Evolutionary conservation across 2,888 invertebrate genomes (phyloP).

Genomic region (Himalopsyche kuldschensis): DNA sequence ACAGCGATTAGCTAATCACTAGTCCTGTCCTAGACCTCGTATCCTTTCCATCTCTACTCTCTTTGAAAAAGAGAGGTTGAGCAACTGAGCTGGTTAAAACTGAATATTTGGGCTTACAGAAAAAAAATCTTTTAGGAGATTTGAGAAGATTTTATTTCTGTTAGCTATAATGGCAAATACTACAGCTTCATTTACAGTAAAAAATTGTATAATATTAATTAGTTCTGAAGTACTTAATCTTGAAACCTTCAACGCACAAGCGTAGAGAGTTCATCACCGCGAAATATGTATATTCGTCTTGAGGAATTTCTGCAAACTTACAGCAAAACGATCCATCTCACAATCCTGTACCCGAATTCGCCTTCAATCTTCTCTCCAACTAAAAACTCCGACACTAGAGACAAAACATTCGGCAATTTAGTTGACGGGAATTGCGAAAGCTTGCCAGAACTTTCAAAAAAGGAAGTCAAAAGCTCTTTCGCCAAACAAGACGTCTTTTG

Average conservation of each 20-base stretch:
- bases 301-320: not conserved
- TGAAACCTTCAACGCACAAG: not conserved
- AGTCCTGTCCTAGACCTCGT: too few relatives aligned
- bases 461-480: not conserved
- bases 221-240: not conserved
- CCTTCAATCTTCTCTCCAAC: not conserved
- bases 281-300: not conserved
- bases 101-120: too few relatives aligned
- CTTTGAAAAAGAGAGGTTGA: too few relatives aligned
- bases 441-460: not conserved
- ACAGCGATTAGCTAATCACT: too few relatives aligned
- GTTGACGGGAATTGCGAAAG: not conserved
- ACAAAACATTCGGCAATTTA: not conserved
- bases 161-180: too few relatives aligned
- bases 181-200: too few relatives aligned
- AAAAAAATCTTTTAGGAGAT: too few relatives aligned
- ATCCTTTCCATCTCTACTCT: too few relatives aligned
- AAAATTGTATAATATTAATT: too few relatives aligned
- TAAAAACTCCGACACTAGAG: not conserved
- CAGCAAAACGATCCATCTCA: not conserved
- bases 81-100: too few relatives aligned
- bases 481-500: not conserved
- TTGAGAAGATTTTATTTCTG: too few relatives aligned
- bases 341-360: not conserved
- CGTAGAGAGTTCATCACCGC: not conserved